Percentiles rank a stretch among this genome's conserved stretches.
Evolutionary conservation across 2,113 vertebrate species (phyloP).

Genomic region (Stigmatopora nigra): DNA sequence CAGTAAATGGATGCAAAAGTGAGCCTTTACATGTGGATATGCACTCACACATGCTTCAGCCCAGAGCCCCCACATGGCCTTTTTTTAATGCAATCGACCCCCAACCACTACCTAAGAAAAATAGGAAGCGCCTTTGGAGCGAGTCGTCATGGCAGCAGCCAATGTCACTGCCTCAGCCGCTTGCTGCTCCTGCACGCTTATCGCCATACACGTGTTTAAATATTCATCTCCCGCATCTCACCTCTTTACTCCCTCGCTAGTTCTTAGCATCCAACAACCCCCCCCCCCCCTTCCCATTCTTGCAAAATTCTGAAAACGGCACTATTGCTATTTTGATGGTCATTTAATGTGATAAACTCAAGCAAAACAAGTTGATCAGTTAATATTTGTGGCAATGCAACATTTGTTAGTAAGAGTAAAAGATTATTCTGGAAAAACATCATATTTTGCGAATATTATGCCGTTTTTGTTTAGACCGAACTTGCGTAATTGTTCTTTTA

Average conservation of each 20-base stretch:
- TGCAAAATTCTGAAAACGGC: slow-evolving; percentile 75
- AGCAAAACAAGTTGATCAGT: slow-evolving; percentile 30
- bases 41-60: slow-evolving; percentile 24
- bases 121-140: slow-evolving; percentile 70
- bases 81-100: slow-evolving; percentile 79
- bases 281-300: background rate
- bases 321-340: slow-evolving; percentile 81
- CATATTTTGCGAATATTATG: too few species aligned
- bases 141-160: slow-evolving; percentile 76
- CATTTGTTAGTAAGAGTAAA: too few species aligned
- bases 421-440: too few species aligned
- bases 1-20: slow-evolving; percentile 28
- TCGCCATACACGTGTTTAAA: slow-evolving; percentile 73
- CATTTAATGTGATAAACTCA: slow-evolving; percentile 61
- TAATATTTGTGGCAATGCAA: background rate
- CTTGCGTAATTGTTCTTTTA: too few species aligned
- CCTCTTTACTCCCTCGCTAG: slow-evolving; percentile 36
- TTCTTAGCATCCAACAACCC: slow-evolving; percentile 5
- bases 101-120: slow-evolving; percentile 83
- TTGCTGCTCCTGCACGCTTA: slow-evolving; percentile 70
- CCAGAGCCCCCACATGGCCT: slow-evolving; percentile 74
- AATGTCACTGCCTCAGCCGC: slow-evolving; percentile 82
- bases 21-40: slow-evolving; percentile 15
- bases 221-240: slow-evolving; percentile 67
- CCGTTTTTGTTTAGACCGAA: too few species aligned